These are phyloP conservation scores for Ptilodon capucinus DNA, from an alignment of 2,888 invertebrate species.

Conservation along the genomic window DNA sequence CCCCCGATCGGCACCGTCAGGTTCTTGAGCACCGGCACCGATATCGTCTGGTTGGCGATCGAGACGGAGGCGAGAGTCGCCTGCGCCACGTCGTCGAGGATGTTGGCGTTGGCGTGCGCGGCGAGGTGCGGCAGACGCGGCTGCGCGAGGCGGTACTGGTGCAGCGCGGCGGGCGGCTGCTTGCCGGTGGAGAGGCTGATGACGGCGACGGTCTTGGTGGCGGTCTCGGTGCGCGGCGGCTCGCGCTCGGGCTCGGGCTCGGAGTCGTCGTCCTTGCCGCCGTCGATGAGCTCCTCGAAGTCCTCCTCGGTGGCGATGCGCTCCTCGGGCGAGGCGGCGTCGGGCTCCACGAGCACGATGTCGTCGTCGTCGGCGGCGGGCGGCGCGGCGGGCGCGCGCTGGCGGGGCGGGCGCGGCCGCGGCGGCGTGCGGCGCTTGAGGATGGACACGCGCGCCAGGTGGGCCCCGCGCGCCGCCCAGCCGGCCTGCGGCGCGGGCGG, in stretches of 20 bases:
- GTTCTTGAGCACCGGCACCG: constrained; percentile 74
- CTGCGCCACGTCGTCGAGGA: constrained; percentile 81
- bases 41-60: constrained; percentile 78
- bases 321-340: constrained; percentile 84
- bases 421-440: constrained; percentile 84
- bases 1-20: constrained; percentile 64
- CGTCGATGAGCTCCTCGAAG: constrained; percentile 85
- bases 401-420: constrained; percentile 66
- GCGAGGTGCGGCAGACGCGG: constrained; percentile 68
- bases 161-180: constrained; percentile 61
- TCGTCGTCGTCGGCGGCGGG: constrained; percentile 58
- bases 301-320: constrained; percentile 85
- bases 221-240: constrained; percentile 76
- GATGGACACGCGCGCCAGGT: constrained; percentile 82
- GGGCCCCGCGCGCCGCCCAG: constrained; percentile 58
- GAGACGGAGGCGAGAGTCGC: constrained; percentile 82
- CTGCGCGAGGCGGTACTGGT: constrained; percentile 57
- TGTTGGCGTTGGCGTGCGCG: constrained; percentile 71
- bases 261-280: constrained; percentile 80
- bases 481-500: constrained; percentile 56
- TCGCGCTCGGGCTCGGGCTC: constrained; percentile 66
- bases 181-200: constrained; percentile 75
- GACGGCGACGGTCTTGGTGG: constrained; percentile 79
- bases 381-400: constrained; percentile 45
- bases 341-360: constrained; percentile 78